phyloP scores from a whole-genome alignment of 30 jellyfish, hydroid and myxozoan genomes.

The Pseudorhiza aurosa region DNA sequence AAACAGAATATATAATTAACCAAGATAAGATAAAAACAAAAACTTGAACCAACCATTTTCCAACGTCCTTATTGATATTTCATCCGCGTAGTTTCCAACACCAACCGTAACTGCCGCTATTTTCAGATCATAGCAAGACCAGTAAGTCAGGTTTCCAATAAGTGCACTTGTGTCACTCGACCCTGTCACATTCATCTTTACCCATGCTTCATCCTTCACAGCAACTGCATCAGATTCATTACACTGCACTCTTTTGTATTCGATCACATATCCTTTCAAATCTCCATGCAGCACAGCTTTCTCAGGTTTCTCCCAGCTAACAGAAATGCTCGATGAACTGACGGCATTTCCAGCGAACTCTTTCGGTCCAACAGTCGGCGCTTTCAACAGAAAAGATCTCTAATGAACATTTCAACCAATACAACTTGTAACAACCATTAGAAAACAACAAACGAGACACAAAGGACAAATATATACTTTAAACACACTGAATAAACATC shows the following conservation, averaged over 20 bases:
- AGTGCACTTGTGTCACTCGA: not conserved
- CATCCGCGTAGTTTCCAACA: not conserved
- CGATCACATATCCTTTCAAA: not conserved
- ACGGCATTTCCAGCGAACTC: not conserved
- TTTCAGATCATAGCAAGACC: constrained; percentile 45
- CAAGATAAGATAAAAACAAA: not conserved
- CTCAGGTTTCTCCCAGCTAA: constrained; percentile 22
- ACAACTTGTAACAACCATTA: too few relatives aligned
- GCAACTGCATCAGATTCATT: not conserved
- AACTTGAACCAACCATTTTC: not conserved
- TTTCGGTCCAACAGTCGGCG: constrained; percentile 25
- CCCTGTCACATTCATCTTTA: too few relatives aligned
- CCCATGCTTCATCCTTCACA: not conserved
- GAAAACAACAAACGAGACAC: too few relatives aligned
- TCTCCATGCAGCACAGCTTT: constrained; percentile 3
- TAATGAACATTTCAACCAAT: too few relatives aligned
- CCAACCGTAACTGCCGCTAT: constrained; percentile 19
- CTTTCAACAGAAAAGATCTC: too few relatives aligned
- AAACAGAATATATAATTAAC: not conserved
- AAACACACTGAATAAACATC: too few relatives aligned
- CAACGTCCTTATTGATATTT: not conserved
- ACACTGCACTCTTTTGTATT: constrained; percentile 21
- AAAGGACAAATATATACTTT: too few relatives aligned
- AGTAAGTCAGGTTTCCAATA: not conserved
- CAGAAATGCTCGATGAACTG: constrained; percentile 8